Evolutionary conservation across 92 coral and sea anemone genomes (phyloP), one percentile per base, ranked within the genome.

Genomic region (Porites cylindrica): DNA sequence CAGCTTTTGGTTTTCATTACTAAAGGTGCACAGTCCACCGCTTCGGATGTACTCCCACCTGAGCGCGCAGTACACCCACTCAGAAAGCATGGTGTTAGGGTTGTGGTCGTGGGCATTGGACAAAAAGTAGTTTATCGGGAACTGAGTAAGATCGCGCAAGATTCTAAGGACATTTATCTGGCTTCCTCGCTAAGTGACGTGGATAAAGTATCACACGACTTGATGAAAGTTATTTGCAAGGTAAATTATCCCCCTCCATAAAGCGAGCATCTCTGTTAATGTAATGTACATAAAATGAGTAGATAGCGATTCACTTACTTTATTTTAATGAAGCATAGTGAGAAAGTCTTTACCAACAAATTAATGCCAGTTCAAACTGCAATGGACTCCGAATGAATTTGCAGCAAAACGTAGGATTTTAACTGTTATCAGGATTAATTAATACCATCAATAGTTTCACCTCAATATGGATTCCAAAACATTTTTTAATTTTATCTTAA

Each of bases 91-190:
- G 96, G 98, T 50, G 92, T 95, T 29, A 83, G 94, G 59, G 88
- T 95, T n/a, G 74, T 92, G 68, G 93, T 85, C 52, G 93, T 95
- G 71, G 96, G 98, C 32, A 67, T 95, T 71, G 98, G 98, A 7
- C 43, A 47, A 20, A 85, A 85, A 19, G 82, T 86, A 26, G 72
- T 79, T 29, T 71, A 70, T 66, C 86, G 62, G 50, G 94, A 95
- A 70, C 96, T 93, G 17, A 79, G 86, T 8, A 77, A 76, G 19
- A 59, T 85, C 47, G 70, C 83, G 29, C 79, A 69, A 51, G 85
- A 85, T 24, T 1, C 82, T 51, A 51, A 18, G 11, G 90, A 85
- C 32, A 85, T 92, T 66, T 92, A 89, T 90, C 70, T 92, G 76
- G 38, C 83, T 26, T 70, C 95, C 51, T 84, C 80, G 21, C 89